phyloP scores from a whole-genome alignment of 2,888 invertebrate genomes.

The Helleia helle region DNA sequence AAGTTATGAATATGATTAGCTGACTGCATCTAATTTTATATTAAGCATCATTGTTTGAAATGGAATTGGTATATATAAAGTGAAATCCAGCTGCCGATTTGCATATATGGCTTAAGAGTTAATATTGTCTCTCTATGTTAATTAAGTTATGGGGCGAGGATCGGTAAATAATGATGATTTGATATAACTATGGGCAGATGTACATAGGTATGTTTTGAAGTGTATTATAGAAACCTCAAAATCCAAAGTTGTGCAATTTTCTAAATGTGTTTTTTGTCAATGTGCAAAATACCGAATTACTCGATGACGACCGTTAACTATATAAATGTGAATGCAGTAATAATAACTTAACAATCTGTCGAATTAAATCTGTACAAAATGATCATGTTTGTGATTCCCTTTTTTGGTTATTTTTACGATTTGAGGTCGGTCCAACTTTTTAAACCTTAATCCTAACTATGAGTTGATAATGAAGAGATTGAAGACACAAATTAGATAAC shows the following conservation, averaged over 20 bases:
- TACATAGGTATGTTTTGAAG: constrained; percentile 55
- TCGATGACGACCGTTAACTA: constrained; percentile 46
- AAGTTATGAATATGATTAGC: constrained; percentile 7
- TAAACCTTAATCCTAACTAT: too few relatives aligned
- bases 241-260: constrained; percentile 34
- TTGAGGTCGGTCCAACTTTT: too few relatives aligned
- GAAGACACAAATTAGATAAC: too few relatives aligned
- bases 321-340: constrained; percentile 61
- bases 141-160: constrained; percentile 38
- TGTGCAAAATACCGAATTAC: constrained; percentile 59
- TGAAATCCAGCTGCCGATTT: neutral
- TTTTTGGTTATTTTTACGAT: constrained; percentile 31
- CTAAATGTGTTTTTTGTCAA: constrained; percentile 38
- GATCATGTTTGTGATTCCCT: constrained; percentile 53
- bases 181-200: constrained; percentile 45
- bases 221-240: constrained; percentile 30
- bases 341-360: constrained; percentile 64
- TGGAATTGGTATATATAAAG: constrained; percentile 11
- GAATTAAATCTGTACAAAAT: constrained; percentile 73
- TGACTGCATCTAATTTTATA: neutral
- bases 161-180: constrained; percentile 38
- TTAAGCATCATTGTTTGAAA: neutral
- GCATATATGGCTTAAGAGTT: constrained; percentile 8
- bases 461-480: too few relatives aligned
- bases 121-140: neutral